These are phyloP conservation scores for Margaritifera margaritifera DNA, from an alignment of 2,888 invertebrate genomes.

Conservation along the genomic window DNA sequence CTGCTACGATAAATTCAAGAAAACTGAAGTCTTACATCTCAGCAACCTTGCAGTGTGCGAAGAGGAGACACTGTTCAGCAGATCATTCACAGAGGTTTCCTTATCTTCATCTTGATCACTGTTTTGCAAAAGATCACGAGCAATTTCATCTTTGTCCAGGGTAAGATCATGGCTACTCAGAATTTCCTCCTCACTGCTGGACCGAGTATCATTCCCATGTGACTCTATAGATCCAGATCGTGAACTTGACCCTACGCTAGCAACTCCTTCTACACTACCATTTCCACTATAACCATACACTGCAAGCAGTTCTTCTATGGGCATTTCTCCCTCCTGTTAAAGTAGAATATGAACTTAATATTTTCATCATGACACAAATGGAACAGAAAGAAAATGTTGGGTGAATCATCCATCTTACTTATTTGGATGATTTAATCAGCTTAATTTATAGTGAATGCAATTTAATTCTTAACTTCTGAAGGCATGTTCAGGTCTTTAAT, in stretches of 20 bases:
- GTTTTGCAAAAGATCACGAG: conserved; percentile 65
- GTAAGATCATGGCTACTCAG: conserved; percentile 73
- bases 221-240: conserved; percentile 9
- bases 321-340: conserved; percentile 92
- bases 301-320: conserved; percentile 91
- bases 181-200: conserved; percentile 73
- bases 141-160: conserved; percentile 72
- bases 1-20: neutral
- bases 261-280: conserved; percentile 3
- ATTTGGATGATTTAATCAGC: too few relatives aligned
- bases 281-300: conserved; percentile 78
- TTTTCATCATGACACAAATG: neutral
- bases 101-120: conserved; percentile 70
- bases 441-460: too few relatives aligned
- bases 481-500: too few relatives aligned
- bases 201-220: conserved; percentile 59
- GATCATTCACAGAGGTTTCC: conserved; percentile 68
- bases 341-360: conserved; percentile 8
- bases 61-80: conserved; percentile 66
- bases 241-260: conserved; percentile 12
- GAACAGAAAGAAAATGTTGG: too few relatives aligned
- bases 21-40: conserved; percentile 76
- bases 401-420: too few relatives aligned
- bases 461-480: too few relatives aligned
- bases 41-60: conserved; percentile 76